Conservation (phyloP, 2,113 vertebrate genomes). For the Syngnathoides biaculeatus region DNA sequence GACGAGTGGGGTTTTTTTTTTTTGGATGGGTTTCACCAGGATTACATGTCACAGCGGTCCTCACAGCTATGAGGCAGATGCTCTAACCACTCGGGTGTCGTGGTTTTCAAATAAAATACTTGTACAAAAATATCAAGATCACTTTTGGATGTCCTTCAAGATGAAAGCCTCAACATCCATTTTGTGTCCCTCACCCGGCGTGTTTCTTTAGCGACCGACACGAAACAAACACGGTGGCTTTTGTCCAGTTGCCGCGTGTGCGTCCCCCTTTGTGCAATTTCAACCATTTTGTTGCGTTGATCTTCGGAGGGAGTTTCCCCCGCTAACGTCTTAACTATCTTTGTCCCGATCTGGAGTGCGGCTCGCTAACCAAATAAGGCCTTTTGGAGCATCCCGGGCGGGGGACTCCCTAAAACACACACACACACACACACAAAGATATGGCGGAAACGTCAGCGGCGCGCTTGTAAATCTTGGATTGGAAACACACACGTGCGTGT, state of each 20-base stretch:
- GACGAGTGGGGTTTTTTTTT: no score
- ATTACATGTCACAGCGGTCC: no score
- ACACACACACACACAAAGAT: slow-evolving; percentile 10
- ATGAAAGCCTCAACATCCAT: not conserved
- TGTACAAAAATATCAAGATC: no score
- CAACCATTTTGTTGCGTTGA: not conserved
- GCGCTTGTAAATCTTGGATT: slow-evolving; percentile 12
- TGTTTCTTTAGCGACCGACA: slow-evolving; percentile 4
- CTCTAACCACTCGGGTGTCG: no score
- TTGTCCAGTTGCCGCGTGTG: not conserved
- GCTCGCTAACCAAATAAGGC: slow-evolving; percentile 10
- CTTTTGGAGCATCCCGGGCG: slow-evolving; percentile 8
- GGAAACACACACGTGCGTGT: slow-evolving; percentile 3
- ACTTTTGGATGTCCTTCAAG: not conserved
- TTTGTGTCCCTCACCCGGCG: not conserved
- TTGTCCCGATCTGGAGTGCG: not conserved
- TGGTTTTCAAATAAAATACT: no score
- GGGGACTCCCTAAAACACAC: slow-evolving; percentile 10
- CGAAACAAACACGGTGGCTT: not conserved
- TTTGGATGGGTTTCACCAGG: no score
- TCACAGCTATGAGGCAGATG: no score
- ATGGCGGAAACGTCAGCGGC: slow-evolving; percentile 1
- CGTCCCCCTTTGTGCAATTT: not conserved
- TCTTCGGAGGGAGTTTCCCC: slow-evolving; percentile 5
- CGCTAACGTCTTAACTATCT: not conserved